Base-by-base conservation (phyloP, 2,888 invertebrate species). In the Leptogaster cylindrica region DNA sequence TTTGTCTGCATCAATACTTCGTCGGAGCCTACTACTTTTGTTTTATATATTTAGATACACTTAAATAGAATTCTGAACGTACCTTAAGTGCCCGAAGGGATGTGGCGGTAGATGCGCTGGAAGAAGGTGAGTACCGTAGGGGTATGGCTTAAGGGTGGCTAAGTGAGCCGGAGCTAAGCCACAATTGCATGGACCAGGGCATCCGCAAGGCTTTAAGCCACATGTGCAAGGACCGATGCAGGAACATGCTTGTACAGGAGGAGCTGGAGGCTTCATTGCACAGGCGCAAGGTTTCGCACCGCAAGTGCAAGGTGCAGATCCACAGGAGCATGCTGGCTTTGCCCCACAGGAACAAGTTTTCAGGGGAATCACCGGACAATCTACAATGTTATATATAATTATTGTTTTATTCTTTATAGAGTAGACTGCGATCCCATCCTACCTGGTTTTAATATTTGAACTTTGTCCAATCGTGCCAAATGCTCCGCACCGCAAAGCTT, bases 381-480 rank as follows among this genome's bases (percentile, higher is more conserved):
- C 64, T 64, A 23, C 3, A 20, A 50, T 46, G 2, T 8, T 51
- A n/a, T n/a, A n/a, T n/a, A n/a, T n/a, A n/a, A n/a, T n/a, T n/a
- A n/a, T n/a, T n/a, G n/a, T n/a, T n/a, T n/a, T n/a, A n/a, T n/a
- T n/a, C n/a, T n/a, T n/a, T n/a, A n/a, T n/a, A n/a, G n/a, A 1
- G 18, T 12, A 2, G 18, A 23, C 6, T 31, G n/a, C n/a, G n/a
- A n/a, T n/a, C n/a, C n/a, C 14, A 14, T 71, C 74, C 69, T 55
- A 78, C 79, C 79, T 67, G 72, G 71, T 58, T 75, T 77, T 48
- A 74, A 72, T 10, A 74, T 67, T 2, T 74, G 71, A 7, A 78
- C 67, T 4, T 76, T 76, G 70, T 79, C 77, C 23, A 78, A 72
- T 65, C 74, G 74, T 27, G 77, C 75, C 20, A 72, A 76, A 2